Percentiles rank a stretch among this genome's conserved stretches.
Evolutionary conservation across 2,888 invertebrate species (phyloP).

Genomic region (Biston stratarius): DNA sequence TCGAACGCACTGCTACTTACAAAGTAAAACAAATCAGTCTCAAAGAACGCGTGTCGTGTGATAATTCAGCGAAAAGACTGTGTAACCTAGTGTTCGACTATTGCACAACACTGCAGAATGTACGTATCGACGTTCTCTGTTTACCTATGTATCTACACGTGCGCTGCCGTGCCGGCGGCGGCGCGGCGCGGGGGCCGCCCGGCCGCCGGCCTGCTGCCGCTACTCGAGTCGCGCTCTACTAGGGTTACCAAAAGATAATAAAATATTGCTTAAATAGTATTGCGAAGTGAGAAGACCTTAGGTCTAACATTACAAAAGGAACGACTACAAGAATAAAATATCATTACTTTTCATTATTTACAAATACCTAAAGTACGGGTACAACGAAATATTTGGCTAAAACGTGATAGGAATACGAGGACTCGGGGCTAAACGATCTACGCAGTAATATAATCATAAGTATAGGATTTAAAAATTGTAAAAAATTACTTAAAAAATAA

Average conservation of each 20-base stretch:
- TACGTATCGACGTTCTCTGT: slow-evolving; percentile 77
- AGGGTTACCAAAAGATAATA: slow-evolving; percentile 65
- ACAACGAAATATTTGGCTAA: slow-evolving; percentile 85
- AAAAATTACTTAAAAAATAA: slow-evolving; percentile 54
- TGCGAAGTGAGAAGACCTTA: slow-evolving; percentile 83
- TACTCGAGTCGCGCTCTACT: slow-evolving; percentile 24
- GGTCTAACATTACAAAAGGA: slow-evolving; percentile 78
- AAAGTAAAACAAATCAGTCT: slow-evolving; percentile 68
- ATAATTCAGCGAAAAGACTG: slow-evolving; percentile 76
- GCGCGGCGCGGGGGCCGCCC: not conserved
- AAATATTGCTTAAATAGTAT: slow-evolving; percentile 84
- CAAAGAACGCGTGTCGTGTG: slow-evolving; percentile 57
- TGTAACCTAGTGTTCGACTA: slow-evolving; percentile 72
- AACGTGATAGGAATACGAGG: slow-evolving; percentile 79
- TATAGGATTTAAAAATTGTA: slow-evolving; percentile 49
- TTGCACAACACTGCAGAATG: slow-evolving; percentile 83
- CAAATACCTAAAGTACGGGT: slow-evolving; percentile 77
- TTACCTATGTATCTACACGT: slow-evolving; percentile 38
- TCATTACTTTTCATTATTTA: slow-evolving; percentile 70
- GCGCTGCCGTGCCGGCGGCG: not conserved
- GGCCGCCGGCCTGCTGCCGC: not conserved
- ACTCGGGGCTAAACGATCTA: slow-evolving; percentile 64
- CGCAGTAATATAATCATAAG: slow-evolving; percentile 48
- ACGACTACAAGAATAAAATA: slow-evolving; percentile 81
- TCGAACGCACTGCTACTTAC: slow-evolving; percentile 41